These are phyloP conservation scores for Nipponacmea schrenckii DNA, from an alignment of 2,888 invertebrate genomes.

Conservation along the genomic window DNA sequence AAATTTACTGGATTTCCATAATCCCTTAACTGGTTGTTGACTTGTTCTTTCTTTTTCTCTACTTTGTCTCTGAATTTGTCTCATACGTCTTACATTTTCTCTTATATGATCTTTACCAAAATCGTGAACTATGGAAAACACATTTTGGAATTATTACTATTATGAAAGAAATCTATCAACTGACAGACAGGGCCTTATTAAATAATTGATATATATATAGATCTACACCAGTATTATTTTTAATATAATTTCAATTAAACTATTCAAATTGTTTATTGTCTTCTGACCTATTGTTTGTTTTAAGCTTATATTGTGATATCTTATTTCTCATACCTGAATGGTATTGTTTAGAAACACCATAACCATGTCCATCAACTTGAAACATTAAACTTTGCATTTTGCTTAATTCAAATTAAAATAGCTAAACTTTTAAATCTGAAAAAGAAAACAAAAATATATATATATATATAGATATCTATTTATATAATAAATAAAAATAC, in stretches of 20 bases:
- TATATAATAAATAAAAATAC: no score
- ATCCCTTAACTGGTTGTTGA: slow-evolving; percentile 61
- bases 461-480: no score
- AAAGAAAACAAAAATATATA: no score
- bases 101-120: slow-evolving; percentile 60
- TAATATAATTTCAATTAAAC: no score
- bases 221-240: no score
- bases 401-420: neutral
- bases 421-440: no score
- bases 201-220: no score
- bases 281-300: no score
- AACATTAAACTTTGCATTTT: slow-evolving; percentile 33
- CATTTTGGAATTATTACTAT: neutral
- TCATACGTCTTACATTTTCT: slow-evolving; percentile 65
- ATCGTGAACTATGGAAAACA: slow-evolving; percentile 36
- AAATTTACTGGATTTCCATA: slow-evolving; percentile 67
- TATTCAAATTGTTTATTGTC: no score
- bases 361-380: slow-evolving; percentile 41
- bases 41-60: slow-evolving; percentile 53
- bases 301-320: no score
- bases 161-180: neutral
- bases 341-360: slow-evolving; percentile 38
- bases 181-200: no score
- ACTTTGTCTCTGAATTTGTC: slow-evolving; percentile 62
- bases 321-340: slow-evolving; percentile 29